Evolutionary conservation across 2,113 vertebrate species (phyloP), one percentile per base, ranked within the genome.

Genomic region (Echinops telfairi): DNA sequence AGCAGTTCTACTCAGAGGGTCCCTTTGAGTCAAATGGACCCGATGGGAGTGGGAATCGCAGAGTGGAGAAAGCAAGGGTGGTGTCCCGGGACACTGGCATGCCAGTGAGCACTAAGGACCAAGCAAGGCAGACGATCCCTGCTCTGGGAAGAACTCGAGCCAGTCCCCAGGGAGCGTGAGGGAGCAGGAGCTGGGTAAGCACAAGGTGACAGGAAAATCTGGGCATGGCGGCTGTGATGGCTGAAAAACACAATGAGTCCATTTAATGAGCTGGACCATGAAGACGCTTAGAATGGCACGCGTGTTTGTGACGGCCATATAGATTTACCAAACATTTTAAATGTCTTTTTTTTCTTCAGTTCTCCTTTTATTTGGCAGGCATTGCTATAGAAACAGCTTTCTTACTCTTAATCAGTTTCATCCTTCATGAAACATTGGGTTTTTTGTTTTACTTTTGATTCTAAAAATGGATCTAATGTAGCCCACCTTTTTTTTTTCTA

Each of bases 391-490:
- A 12, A 11, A 92, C 93, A 68, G 6, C 15, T 91, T 40, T 95
- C 33, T 96, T 89, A 85, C 3, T 96, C 38, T 96, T 88, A 89
- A 1, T 88, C 88, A 66, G 22, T 93, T 64, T 86, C 22, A 83
- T 84, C 2, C 9, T 88, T 95, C 95, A 89, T 40, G 25, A 58
- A 91, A 1, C 0, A 14, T 91, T 92, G 20, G 10, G 79, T 88
- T 98, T 88, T 23, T 71, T 92, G 38, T 93, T 92, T 92, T 89
- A 84, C 38, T 76, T 11, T 90, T 27, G 73, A 3, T 93, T 96
- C 36, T 81, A 86, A 93, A 91, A 87, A 25, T 47, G 78, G 86
- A 10, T 20, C 38, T 8, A 89, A 43, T 47, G 93, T 3, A 83
- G 8, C 25, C 16, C 2, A 38, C 27, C 71, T 95, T 53, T 31